Evolutionary conservation across 2,888 invertebrate species (phyloP), one percentile per base, ranked within the genome.

Genomic region (Drosophila demipolita): DNA sequence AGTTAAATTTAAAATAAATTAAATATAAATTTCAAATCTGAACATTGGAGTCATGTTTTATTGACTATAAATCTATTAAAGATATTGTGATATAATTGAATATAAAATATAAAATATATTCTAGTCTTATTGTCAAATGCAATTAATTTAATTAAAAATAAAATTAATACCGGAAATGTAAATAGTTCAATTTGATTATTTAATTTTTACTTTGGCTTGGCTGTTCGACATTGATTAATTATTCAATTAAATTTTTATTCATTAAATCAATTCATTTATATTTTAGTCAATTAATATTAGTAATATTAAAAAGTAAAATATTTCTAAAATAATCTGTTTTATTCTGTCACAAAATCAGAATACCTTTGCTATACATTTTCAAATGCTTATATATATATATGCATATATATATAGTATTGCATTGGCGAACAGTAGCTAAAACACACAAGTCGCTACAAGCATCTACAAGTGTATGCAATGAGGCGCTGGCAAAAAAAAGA

Each of bases 351-450:
- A 45, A 23, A 45, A 45, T 15, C 15, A 23, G 15, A 15, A 23
- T 15, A 45, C 23, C 23, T 15, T 23, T 45, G 12, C 15, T 15
- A 20, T 15, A 23, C 1, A 23, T 15, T 23, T 20, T 7, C 1
- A 23, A 45, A 20, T 8, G 45, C 3, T 3, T 45, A 15, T 54
- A 57, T 12, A 59, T 55, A 62, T 54, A 57, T 12, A 6, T 23
- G 57, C 32, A 66, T 33, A 54, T 29, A 75, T 49, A 59, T 57
- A 62, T 65, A 55, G 66, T 60, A 73, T 63, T 75, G 76, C 81
- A 78, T 23, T 80, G 64, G 61, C 60, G 65, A 87, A 89, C 90
- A 85, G 90, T 89, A 89, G 84, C 84, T 89, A 59, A 82, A 80
- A 66, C 69, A 68, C 75, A 75, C 83, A 80, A 82, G 77, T 67